A percentile compares a stretch with the other conserved stretches of the same genome.
Conservation (phyloP, 1,140 invertebrate genomes). For the Eriosoma lanigerum region DNA sequence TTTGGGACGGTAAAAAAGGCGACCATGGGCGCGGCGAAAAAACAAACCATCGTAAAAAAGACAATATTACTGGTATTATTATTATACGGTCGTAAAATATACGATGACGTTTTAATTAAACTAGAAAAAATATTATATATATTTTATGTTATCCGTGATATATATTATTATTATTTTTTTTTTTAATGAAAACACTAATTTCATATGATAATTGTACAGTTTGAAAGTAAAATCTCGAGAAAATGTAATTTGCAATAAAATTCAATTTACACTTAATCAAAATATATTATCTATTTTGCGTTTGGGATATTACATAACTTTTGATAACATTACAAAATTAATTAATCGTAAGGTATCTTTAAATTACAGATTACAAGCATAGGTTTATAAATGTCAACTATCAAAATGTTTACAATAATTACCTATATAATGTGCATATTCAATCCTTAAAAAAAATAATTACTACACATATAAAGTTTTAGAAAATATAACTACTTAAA, state of each 20-base stretch:
- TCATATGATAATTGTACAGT: background rate
- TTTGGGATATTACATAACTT: background rate
- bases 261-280: no score
- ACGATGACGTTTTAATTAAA: slow-evolving; percentile 25
- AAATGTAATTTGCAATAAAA: background rate
- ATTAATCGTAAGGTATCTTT: background rate
- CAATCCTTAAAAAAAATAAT: no score
- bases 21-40: background rate
- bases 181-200: background rate
- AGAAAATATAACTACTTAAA: no score
- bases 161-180: no score
- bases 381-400: no score
- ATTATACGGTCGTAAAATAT: background rate
- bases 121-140: background rate
- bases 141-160: background rate
- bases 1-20: background rate
- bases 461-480: no score
- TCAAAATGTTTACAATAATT: no score
- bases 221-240: background rate
- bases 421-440: no score
- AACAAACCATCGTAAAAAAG: background rate
- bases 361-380: background rate
- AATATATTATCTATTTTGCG: background rate
- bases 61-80: background rate
- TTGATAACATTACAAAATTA: background rate